Evolutionary conservation across 1,140 invertebrate genomes (phyloP), one percentile per base, ranked within the genome.

Genomic region (Vollenhovia emeryi): DNA sequence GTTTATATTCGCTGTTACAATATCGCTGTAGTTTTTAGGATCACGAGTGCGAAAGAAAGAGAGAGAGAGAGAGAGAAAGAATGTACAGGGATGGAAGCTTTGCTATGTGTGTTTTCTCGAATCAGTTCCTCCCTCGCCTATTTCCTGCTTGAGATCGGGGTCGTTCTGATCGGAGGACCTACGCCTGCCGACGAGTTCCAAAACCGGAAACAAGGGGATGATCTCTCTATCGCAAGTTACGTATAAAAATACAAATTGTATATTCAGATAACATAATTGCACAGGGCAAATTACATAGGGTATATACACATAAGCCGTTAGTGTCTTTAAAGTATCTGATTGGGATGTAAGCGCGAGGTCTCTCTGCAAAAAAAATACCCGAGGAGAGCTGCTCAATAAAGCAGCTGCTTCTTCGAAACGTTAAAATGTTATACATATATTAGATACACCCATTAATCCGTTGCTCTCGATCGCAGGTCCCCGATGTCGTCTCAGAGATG

Each of bases 261-360:
- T 52, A 79, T 68, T 79, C 62, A 52, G 18, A 45, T 76, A 57
- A 69, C 9, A 79, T 66, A 66, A 79, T 68, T 24, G 66, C 75
- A 78, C 59, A 43, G 33, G 45, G 45, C 45, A 79, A 79, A 79
- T 78, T 78, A 36, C 13, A 50, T 64, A 78, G 59, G 30, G 33
- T 50, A 71, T 24, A 73, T 73, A 76, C 18, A 60, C 52, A 66
- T 24, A 68, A 79, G 48, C 76, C 76, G 15, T 80, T 80, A 80
- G 78, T 80, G 78, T 80, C 78, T 80, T 80, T 69, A 80, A 80
- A 76, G 68, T 71, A 71, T 80, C 62, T 40, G 76, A 18, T 68
- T 40, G 76, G 18, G 62, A 68, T 9, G 45, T 79, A 52, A 9
- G 27, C 27, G 66, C 66, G 27, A 43, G 48, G n/a, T 55, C 15